phyloP scores from a whole-genome alignment of 1,140 invertebrate species.

The Chionoecetes opilio region DNA sequence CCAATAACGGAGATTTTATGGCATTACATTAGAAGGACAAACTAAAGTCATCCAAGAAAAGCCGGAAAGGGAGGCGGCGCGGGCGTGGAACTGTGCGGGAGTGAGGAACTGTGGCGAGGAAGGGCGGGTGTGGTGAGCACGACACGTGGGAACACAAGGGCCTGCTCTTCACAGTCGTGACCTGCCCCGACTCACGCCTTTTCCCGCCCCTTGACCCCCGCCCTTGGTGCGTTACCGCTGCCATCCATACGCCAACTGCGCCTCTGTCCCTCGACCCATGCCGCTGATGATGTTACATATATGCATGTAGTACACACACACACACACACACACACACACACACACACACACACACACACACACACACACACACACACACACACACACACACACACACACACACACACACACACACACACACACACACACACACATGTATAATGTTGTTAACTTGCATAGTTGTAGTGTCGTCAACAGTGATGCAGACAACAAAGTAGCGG shows the following conservation, averaged over 20 bases:
- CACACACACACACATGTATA: no score
- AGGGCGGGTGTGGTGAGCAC: constrained; percentile 22
- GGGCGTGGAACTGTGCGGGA: background rate
- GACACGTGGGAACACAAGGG: constrained; percentile 5
- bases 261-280: background rate
- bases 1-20: no score
- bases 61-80: background rate
- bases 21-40: background rate
- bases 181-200: constrained; percentile 12
- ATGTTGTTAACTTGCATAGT: no score
- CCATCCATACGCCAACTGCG: background rate
- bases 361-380: no score
- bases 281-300: no score
- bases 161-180: constrained; percentile 1
- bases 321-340: no score
- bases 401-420: no score
- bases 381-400: no score
- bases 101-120: background rate
- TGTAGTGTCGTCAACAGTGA: no score
- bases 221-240: background rate
- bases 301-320: no score
- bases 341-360: no score
- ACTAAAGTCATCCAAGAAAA: background rate
- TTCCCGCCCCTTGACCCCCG: background rate
- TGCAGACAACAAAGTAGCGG: no score